phyloP scores from a whole-genome alignment of 2,888 invertebrate species.

The Ectemnius lituratus region DNA sequence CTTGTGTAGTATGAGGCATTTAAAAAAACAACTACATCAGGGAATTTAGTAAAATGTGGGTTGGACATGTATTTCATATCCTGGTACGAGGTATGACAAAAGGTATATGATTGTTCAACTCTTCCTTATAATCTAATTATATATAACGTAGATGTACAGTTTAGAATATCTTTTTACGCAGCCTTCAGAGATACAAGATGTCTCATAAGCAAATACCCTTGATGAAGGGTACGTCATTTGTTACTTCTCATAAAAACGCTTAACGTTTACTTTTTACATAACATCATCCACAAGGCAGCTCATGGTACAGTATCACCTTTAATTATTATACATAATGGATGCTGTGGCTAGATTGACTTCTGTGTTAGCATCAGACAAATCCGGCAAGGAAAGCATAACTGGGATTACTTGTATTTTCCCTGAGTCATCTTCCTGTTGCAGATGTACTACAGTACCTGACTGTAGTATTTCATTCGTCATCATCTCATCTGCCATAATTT shows the following conservation, averaged over 20 bases:
- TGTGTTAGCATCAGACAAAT: constrained; percentile 69
- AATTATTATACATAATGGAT: constrained; percentile 75
- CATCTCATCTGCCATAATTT: constrained; percentile 71
- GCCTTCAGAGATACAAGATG: constrained; percentile 50
- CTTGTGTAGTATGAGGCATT: too few relatives aligned
- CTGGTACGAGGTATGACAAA: constrained; percentile 7
- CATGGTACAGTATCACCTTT: constrained; percentile 30
- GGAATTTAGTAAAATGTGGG: too few relatives aligned
- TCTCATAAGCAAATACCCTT: constrained; percentile 32
- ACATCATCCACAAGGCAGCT: constrained; percentile 12
- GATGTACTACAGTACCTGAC: constrained; percentile 71
- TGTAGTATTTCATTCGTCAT: constrained; percentile 71
- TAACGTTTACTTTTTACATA: constrained; percentile 35
- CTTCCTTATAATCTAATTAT: constrained; percentile 21
- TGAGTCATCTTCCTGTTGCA: constrained; percentile 71
- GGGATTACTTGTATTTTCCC: constrained; percentile 76
- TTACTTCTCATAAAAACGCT: constrained; percentile 16
- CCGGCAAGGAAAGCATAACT: constrained; percentile 73
- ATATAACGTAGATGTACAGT: constrained; percentile 32
- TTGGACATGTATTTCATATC: constrained; percentile 22
- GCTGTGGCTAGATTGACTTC: constrained; percentile 74
- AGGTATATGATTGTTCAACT: too few relatives aligned
- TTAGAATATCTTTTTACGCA: constrained; percentile 36
- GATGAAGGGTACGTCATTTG: constrained; percentile 32
- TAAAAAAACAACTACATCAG: too few relatives aligned